Evolutionary conservation across 1,140 invertebrate genomes (phyloP).

Genomic region (Anastrepha ludens): DNA sequence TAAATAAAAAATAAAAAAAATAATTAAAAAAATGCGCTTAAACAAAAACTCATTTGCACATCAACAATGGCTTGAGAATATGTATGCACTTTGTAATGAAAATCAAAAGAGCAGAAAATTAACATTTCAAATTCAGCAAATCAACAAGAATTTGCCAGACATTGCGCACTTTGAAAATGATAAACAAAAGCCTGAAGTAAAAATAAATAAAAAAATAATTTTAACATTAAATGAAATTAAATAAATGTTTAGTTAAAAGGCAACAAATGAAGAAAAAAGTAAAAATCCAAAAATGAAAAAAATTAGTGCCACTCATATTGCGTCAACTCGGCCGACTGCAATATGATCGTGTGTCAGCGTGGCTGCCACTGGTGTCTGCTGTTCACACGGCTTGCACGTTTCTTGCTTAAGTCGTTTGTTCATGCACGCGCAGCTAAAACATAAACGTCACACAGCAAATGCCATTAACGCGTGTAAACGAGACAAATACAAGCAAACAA

Average conservation of each 20-base stretch:
- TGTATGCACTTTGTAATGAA: conserved; percentile 37
- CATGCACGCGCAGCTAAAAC: conserved; percentile 16
- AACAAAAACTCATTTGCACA: background rate
- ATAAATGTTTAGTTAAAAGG: conserved; percentile 4
- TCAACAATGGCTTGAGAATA: conserved; percentile 17
- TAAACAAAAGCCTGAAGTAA: background rate
- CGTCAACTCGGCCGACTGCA: conserved; percentile 35
- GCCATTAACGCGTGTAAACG: conserved; percentile 47
- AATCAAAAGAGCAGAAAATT: conserved; percentile 49
- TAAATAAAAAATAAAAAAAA: background rate
- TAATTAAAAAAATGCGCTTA: background rate
- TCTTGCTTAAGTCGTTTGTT: conserved; percentile 34
- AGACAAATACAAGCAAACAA: conserved; percentile 12
- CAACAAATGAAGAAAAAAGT: conserved; percentile 15
- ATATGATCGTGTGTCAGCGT: background rate
- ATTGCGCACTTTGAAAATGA: background rate
- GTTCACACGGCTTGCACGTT: conserved; percentile 45
- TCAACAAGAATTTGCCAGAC: conserved; percentile 14
- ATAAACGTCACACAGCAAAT: conserved; percentile 46
- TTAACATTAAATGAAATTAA: background rate
- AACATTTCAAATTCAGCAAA: conserved; percentile 41
- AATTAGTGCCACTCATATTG: background rate
- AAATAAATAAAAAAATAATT: background rate
- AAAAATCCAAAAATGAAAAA: background rate
- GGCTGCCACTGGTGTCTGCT: conserved; percentile 29